Base-by-base conservation (phyloP, 1,140 invertebrate genomes). In the Yoshiicerus persimilis region DNA sequence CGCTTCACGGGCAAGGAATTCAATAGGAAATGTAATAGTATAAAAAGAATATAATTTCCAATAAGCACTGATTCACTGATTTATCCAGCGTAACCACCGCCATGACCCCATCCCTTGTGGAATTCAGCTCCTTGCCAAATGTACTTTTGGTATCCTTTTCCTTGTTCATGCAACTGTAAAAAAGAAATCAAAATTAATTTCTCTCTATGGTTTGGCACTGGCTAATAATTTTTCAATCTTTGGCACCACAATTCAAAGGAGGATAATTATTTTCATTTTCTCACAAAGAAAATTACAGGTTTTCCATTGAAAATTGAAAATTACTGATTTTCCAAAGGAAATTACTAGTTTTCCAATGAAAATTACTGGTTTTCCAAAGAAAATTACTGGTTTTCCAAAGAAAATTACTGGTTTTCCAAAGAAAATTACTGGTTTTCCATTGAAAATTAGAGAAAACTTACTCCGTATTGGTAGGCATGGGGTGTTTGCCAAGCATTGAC, bases 81-180 rank as follows among this genome's bases (percentile, higher is more conserved):
- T 36, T 80, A 80, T 80, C 75, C 75, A 80, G 32, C 75, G 20
- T 84, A 47, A 27, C 85, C 85, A 70, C 64, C 56, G 30, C 85
- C 85, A 16, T 38, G 38, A 13, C 85, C 85, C 85, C 85, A 86
- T 64, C 85, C 85, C 85, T 86, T 86, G 75, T 80, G 75, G 85
- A 56, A 70, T 32, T 87, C 88, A 84, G 85, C 86, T 84, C 88
- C 88, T 89, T 89, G 88, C 88, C 85, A 89, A 32, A 89, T 89
- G 75, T 84, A 89, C 41, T 89, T 89, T 27, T 87, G 80, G 77
- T 87, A 88, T 75, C 87, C 84, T 16, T 87, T 64, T 47, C 87
- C 87, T 23, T 85, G 56, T 86, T 88, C 87, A 27, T 88, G 80
- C 8, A 66, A 41, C 30, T 34, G n/a, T n/a, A 86, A 77, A 38